phyloP scores from a whole-genome alignment of 2,797 vertebrate genomes.

The Adelosebastes latens region DNA sequence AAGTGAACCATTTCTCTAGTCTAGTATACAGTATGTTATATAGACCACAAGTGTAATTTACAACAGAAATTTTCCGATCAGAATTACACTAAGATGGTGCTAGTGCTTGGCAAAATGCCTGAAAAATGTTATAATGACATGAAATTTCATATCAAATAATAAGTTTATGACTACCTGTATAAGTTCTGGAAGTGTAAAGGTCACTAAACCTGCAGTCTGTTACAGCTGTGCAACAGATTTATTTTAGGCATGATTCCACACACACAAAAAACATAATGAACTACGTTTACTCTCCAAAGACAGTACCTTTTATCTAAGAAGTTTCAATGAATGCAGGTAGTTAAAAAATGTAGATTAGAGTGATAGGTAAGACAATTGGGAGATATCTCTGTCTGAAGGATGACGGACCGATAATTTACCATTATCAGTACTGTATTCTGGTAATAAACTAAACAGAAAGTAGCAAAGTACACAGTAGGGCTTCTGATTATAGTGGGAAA shows the following conservation, averaged over 20 bases:
- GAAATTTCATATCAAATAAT: background rate
- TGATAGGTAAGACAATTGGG: background rate
- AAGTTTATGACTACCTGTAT: background rate
- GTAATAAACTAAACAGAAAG: conserved; percentile 18
- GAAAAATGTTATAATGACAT: background rate
- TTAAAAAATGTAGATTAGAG: background rate
- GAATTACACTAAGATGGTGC: background rate
- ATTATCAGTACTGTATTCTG: background rate
- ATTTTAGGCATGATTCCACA: background rate
- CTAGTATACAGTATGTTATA: too few species aligned
- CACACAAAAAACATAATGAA: background rate
- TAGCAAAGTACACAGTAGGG: conserved; percentile 30
- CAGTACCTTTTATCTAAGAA: background rate
- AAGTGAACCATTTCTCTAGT: background rate
- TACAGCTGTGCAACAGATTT: background rate
- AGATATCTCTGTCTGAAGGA: background rate
- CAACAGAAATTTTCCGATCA: background rate
- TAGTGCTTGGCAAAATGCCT: background rate
- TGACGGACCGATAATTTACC: background rate
- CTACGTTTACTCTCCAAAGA: background rate
- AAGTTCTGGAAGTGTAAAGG: background rate
- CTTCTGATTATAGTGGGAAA: background rate
- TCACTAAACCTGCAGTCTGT: background rate
- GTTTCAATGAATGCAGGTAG: background rate
- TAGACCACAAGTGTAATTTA: background rate